phyloP scores from a whole-genome alignment of 2,888 invertebrate species.

The Trichogramma dendrolimi region DNA sequence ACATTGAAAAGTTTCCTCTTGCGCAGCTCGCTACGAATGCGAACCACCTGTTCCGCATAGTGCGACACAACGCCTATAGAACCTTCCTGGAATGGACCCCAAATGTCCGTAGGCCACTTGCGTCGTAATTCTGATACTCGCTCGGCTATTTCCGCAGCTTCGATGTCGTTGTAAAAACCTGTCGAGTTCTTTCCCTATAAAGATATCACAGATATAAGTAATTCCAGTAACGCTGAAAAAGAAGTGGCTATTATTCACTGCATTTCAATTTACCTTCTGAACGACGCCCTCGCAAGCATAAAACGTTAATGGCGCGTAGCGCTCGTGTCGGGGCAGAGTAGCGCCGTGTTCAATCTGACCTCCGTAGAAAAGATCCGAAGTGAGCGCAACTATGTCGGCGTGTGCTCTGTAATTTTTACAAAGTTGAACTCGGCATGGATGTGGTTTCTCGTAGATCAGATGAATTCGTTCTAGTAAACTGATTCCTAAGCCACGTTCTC shows the following conservation, averaged over 20 bases:
- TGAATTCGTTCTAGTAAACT: conserved; percentile 75
- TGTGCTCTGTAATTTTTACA: conserved; percentile 82
- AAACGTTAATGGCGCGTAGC: conserved; percentile 72
- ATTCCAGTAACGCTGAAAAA: not conserved
- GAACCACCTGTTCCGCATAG: conserved; percentile 73
- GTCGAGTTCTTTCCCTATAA: conserved; percentile 58
- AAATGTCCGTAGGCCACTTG: conserved; percentile 67
- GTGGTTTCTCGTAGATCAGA: conserved; percentile 68
- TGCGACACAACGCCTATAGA: conserved; percentile 82
- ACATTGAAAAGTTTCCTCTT: conserved; percentile 70
- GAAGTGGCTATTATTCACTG: not conserved
- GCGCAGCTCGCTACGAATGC: conserved; percentile 71
- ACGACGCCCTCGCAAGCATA: conserved; percentile 77
- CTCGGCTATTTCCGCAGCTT: conserved; percentile 76
- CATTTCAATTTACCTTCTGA: conserved; percentile 61
- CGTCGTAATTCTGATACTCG: conserved; percentile 68
- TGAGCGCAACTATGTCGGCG: conserved; percentile 74
- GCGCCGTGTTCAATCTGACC: conserved; percentile 71
- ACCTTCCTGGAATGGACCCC: conserved; percentile 72
- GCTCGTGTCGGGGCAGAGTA: conserved; percentile 63
- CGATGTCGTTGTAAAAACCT: conserved; percentile 77
- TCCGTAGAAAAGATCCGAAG: conserved; percentile 77
- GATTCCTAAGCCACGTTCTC: conserved; percentile 66
- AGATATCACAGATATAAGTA: conserved; percentile 17
- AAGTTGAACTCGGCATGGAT: conserved; percentile 73